These are phyloP conservation scores for Tetrax tetrax DNA, from an alignment of 2,113 vertebrate species.

Conservation along the genomic window DNA sequence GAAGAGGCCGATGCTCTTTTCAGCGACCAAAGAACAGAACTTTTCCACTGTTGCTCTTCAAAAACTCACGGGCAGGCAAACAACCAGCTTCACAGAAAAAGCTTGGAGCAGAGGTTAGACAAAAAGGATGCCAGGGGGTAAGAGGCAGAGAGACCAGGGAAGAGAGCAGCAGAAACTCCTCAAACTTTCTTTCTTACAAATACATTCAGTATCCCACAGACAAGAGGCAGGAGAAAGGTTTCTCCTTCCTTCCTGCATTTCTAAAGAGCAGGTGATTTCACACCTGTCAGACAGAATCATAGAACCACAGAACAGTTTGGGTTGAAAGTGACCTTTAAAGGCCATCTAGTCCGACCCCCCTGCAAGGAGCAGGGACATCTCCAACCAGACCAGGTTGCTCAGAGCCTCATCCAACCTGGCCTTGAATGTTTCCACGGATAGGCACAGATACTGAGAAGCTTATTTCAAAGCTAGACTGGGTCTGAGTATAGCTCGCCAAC, in stretches of 20 bases:
- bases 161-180: background rate
- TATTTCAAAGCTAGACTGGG: background rate
- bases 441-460: background rate
- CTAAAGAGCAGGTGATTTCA: background rate
- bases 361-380: no score
- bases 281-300: background rate
- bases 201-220: background rate
- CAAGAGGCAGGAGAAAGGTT: background rate
- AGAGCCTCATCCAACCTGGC: no score
- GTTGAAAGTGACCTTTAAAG: no score
- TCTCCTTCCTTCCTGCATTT: background rate
- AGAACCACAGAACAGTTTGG: no score
- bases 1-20: background rate
- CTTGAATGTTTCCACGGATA: no score
- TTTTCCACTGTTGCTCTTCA: background rate
- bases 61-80: background rate
- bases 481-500: rapidly evolving
- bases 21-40: background rate
- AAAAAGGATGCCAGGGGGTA: background rate
- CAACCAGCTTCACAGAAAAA: background rate
- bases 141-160: background rate
- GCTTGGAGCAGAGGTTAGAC: background rate
- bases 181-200: background rate
- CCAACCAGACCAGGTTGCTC: no score
- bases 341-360: no score